These are phyloP conservation scores for Eriocheir sinensis DNA, from an alignment of 1,140 invertebrate genomes.

Conservation along the genomic window DNA sequence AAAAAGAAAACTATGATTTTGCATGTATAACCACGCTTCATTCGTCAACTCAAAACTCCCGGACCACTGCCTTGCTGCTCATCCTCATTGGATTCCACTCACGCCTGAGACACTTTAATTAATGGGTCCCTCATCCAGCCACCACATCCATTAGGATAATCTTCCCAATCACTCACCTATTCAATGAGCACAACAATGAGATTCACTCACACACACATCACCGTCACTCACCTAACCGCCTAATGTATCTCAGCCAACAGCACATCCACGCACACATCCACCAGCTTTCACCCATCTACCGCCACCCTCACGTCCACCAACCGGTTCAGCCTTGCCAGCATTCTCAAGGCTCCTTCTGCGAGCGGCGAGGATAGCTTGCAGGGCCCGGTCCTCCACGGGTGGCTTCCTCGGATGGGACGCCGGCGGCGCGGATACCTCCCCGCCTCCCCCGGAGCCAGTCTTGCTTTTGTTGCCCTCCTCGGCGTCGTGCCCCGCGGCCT, in stretches of 20 bases:
- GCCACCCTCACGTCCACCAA: constrained; percentile 68
- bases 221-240: constrained; percentile 17
- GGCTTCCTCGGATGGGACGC: constrained; percentile 57
- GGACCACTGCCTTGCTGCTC: neutral
- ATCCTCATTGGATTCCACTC: neutral
- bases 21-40: neutral
- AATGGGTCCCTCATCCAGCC: constrained; percentile 1
- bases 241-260: neutral
- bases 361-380: constrained; percentile 65
- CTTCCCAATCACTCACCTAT: neutral
- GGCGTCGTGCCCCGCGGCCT: constrained; percentile 47
- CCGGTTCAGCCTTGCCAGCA: constrained; percentile 73
- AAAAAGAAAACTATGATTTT: no score
- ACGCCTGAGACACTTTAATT: neutral
- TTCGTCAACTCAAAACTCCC: neutral
- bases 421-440: neutral
- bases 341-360: constrained; percentile 71
- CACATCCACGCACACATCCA: constrained; percentile 24
- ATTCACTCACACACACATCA: neutral
- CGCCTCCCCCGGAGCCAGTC: neutral
- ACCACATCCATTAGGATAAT: constrained; percentile 23
- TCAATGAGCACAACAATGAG: neutral
- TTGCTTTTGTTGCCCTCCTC: constrained; percentile 43
- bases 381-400: constrained; percentile 66
- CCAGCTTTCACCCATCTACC: constrained; percentile 31